Conservation (phyloP, 1,140 invertebrate genomes). For the Ptiloglossa arizonensis region DNA sequence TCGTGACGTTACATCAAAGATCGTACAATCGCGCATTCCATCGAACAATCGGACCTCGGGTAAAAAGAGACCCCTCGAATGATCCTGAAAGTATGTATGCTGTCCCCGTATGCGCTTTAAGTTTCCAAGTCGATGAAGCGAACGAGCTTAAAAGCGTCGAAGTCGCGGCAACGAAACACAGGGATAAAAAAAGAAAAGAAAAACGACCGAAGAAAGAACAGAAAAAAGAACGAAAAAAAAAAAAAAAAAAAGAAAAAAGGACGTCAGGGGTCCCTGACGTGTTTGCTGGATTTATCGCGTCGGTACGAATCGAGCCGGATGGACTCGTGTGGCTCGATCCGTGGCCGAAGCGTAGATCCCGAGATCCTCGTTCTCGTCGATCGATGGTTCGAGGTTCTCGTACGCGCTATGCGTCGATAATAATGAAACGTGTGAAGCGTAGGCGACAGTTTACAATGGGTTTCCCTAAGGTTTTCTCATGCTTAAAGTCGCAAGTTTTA, state of each 20-base stretch:
- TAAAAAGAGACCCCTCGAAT: rapidly evolving
- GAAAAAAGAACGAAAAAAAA: constrained; percentile 11
- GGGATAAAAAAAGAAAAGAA: too few relatives aligned
- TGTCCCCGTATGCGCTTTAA: too few relatives aligned
- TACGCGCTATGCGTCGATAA: constrained; percentile 5
- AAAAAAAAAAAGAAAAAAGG: constrained; percentile 4
- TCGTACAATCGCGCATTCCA: too few relatives aligned
- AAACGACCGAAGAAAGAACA: constrained; percentile 14
- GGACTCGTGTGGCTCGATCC: constrained; percentile 1
- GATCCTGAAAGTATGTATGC: too few relatives aligned
- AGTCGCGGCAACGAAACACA: constrained; percentile 39
- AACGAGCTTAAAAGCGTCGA: constrained; percentile 53
- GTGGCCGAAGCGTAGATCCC: not conserved
- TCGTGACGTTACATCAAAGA: too few relatives aligned
- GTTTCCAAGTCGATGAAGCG: constrained; percentile 27
- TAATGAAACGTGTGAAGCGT: constrained; percentile 53
- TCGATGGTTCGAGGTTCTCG: constrained; percentile 40
- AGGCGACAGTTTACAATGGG: constrained; percentile 56
- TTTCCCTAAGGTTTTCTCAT: constrained; percentile 75
- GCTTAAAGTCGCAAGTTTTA: constrained; percentile 72
- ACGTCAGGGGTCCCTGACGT: constrained; percentile 4
- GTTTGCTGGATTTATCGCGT: not conserved
- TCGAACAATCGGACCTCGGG: too few relatives aligned
- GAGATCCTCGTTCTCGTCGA: constrained; percentile 32
- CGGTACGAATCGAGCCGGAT: not conserved